Evolutionary conservation across 2,797 vertebrate genomes (phyloP).

Genomic region (Takifugu ocellatus): DNA sequence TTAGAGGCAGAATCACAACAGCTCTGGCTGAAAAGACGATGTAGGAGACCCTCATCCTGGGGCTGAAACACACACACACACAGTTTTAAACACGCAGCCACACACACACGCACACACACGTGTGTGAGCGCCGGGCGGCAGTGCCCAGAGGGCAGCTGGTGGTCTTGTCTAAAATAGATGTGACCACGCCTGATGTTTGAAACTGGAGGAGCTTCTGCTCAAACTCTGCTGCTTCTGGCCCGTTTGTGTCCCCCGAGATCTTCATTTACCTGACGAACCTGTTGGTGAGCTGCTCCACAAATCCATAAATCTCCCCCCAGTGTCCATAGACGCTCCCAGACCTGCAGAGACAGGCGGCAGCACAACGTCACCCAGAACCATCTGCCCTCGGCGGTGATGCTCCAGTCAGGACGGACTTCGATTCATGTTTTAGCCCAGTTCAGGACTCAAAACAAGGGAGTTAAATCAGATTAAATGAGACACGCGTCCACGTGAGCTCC

Average conservation of each 20-base stretch:
- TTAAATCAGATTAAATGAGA: too few relatives aligned
- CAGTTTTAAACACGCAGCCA: conserved; percentile 63
- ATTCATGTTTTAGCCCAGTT: too few relatives aligned
- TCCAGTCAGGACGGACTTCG: too few relatives aligned
- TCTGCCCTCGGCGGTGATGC: too few relatives aligned
- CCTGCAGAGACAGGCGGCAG: conserved; percentile 56
- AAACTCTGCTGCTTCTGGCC: too few relatives aligned
- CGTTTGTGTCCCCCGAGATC: not conserved
- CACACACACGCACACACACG: conserved; percentile 42
- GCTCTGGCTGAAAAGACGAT: conserved; percentile 79
- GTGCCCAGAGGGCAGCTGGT: conserved; percentile 27
- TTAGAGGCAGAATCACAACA: conserved; percentile 71
- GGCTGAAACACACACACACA: conserved; percentile 55
- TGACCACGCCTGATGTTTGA: conserved; percentile 32
- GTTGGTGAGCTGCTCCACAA: conserved; percentile 88
- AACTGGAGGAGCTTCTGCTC: not conserved
- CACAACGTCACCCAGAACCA: too few relatives aligned
- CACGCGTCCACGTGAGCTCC: too few relatives aligned
- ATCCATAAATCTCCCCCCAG: conserved; percentile 90
- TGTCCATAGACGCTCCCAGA: conserved; percentile 88
- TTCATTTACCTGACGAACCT: conserved; percentile 88
- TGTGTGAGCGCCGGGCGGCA: conserved; percentile 9
- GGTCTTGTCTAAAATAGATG: conserved; percentile 42
- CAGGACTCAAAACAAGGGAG: too few relatives aligned
- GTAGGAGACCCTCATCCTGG: conserved; percentile 71